phyloP scores from a whole-genome alignment of 2,113 vertebrate genomes.

The Apodemus speciosus region DNA sequence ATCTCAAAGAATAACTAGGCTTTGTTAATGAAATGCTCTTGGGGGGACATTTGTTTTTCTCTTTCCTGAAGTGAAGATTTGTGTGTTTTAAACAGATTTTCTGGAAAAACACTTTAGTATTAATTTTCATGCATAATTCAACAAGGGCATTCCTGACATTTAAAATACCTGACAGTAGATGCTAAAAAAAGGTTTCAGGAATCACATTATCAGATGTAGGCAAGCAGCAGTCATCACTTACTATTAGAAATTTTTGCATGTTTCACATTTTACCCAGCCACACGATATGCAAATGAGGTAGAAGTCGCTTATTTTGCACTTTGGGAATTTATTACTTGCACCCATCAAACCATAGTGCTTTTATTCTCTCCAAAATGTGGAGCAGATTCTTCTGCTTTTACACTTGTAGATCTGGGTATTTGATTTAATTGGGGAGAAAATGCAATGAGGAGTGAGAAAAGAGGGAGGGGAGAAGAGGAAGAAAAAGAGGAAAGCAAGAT shows the following conservation, averaged over 20 bases:
- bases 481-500: neutral
- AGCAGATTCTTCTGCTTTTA: neutral
- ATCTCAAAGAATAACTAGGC: neutral
- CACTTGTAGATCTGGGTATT: neutral
- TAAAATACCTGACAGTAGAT: constrained; percentile 49
- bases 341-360: neutral
- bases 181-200: constrained; percentile 52
- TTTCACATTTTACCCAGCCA: constrained; percentile 13
- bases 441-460: neutral
- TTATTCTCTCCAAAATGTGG: neutral
- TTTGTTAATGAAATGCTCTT: constrained; percentile 20
- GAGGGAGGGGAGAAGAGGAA: neutral
- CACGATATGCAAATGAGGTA: neutral
- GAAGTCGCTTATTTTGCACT: neutral
- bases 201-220: constrained; percentile 33
- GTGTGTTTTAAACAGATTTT: constrained; percentile 36
- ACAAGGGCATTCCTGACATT: constrained; percentile 52
- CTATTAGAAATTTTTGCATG: constrained; percentile 29
- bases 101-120: constrained; percentile 39
- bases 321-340: constrained; percentile 37
- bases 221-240: constrained; percentile 37
- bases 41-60: constrained; percentile 30
- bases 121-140: constrained; percentile 64
- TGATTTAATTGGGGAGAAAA: neutral
- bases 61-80: constrained; percentile 10